These are phyloP conservation scores for Pseudorectes ferrugineus DNA, from an alignment of 2,113 vertebrate species.

Conservation along the genomic window DNA sequence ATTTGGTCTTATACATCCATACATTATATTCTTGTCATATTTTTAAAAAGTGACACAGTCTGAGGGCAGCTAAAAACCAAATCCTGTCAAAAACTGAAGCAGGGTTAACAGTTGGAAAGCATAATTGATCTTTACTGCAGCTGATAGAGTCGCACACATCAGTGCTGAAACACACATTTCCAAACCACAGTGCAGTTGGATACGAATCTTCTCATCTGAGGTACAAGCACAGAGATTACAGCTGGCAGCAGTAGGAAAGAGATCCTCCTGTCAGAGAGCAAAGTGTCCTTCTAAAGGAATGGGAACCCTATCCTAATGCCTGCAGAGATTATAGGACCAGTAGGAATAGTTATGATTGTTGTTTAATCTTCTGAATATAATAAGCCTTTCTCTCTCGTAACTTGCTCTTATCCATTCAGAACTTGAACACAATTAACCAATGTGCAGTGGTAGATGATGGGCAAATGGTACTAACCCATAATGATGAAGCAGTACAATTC, in stretches of 20 bases:
- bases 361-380: constrained; percentile 2
- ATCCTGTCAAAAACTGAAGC: background rate
- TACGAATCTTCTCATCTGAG: constrained; percentile 24
- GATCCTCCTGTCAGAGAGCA: background rate
- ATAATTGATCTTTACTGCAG: background rate
- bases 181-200: background rate
- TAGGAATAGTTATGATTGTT: background rate
- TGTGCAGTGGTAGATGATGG: background rate
- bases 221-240: background rate
- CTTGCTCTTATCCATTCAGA: background rate
- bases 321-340: background rate
- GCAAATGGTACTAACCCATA: background rate
- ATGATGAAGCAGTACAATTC: background rate
- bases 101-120: background rate
- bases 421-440: background rate
- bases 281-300: background rate
- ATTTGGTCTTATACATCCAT: background rate
- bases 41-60: background rate
- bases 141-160: background rate
- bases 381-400: background rate
- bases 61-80: background rate
- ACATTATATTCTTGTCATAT: background rate
- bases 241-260: background rate
- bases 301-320: background rate
- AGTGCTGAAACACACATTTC: background rate